Evolutionary conservation across 2,888 invertebrate species (phyloP).

Genomic region (Sarcophaga variegata): DNA sequence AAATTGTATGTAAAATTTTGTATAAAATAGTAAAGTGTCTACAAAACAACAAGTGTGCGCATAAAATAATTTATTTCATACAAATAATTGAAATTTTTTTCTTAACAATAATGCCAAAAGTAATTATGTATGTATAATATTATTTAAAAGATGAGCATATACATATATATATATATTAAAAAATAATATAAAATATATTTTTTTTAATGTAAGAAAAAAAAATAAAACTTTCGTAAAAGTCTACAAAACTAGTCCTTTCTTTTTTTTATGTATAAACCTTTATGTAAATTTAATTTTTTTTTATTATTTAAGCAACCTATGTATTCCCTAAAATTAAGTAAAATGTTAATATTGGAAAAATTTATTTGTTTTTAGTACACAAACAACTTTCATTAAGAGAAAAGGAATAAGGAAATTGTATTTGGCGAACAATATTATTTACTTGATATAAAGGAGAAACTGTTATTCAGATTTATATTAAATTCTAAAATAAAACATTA

Average conservation of each 20-base stretch:
- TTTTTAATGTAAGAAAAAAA: conserved; percentile 30
- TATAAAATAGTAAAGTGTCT: conserved; percentile 9
- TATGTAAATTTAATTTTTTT: neutral
- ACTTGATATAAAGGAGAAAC: too few species aligned
- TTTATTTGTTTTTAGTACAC: neutral
- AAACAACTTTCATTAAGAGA: neutral
- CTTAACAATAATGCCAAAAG: conserved; percentile 57
- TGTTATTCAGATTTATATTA: too few species aligned
- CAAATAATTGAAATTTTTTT: conserved; percentile 2
- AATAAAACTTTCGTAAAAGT: conserved; percentile 44
- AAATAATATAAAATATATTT: conserved; percentile 35
- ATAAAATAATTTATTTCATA: neutral
- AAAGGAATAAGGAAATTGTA: neutral
- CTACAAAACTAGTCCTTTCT: conserved; percentile 64
- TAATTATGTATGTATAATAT: conserved; percentile 50
- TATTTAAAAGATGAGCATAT: too few species aligned
- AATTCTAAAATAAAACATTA: too few species aligned
- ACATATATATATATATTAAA: conserved; percentile 13
- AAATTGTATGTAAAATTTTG: neutral
- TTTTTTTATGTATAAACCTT: conserved; percentile 27
- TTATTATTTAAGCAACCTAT: neutral
- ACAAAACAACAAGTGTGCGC: conserved; percentile 12
- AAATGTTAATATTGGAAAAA: neutral
- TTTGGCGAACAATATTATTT: too few species aligned
- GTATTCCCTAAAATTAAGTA: neutral